These are phyloP conservation scores for Drosophila colorata DNA, from an alignment of 2,888 invertebrate species.

Conservation along the genomic window DNA sequence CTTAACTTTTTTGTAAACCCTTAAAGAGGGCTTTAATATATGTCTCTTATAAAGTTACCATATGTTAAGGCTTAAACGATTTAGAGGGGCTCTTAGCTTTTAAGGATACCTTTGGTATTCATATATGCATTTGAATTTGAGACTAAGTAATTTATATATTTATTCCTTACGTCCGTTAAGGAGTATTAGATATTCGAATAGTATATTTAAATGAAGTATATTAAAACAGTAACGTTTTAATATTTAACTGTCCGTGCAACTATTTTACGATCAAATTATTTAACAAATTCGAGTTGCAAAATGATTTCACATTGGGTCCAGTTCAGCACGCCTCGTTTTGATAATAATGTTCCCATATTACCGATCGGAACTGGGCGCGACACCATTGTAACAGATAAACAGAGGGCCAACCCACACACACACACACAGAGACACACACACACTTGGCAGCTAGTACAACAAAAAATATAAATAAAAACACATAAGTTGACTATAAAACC, in stretches of 20 bases:
- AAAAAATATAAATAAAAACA: slow-evolving; percentile 13
- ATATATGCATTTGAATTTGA: too few relatives aligned
- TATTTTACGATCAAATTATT: slow-evolving; percentile 6
- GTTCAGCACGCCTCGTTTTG: slow-evolving; percentile 25
- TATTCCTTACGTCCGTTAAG: too few relatives aligned
- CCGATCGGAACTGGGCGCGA: slow-evolving; percentile 44
- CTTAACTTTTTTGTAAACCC: too few relatives aligned
- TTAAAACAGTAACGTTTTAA: background rate
- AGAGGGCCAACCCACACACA: slow-evolving; percentile 26
- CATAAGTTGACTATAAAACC: slow-evolving; percentile 66
- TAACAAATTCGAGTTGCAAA: background rate
- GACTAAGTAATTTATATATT: too few relatives aligned
- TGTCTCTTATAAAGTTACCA: too few relatives aligned
- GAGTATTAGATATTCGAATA: too few relatives aligned
- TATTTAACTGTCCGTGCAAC: background rate
- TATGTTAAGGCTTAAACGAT: too few relatives aligned
- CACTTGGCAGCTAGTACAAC: slow-evolving; percentile 8
- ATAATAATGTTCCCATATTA: slow-evolving; percentile 16
- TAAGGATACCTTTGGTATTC: too few relatives aligned
- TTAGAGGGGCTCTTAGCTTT: too few relatives aligned
- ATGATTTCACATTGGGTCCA: slow-evolving; percentile 6
- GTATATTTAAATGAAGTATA: background rate
- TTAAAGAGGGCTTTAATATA: too few relatives aligned
- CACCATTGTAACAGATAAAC: slow-evolving; percentile 33
- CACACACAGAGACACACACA: slow-evolving; percentile 14